Percentiles rank a stretch among this genome's conserved stretches.
phyloP scores from a whole-genome alignment of 2,113 vertebrate species.

The Engystomops pustulosus region DNA sequence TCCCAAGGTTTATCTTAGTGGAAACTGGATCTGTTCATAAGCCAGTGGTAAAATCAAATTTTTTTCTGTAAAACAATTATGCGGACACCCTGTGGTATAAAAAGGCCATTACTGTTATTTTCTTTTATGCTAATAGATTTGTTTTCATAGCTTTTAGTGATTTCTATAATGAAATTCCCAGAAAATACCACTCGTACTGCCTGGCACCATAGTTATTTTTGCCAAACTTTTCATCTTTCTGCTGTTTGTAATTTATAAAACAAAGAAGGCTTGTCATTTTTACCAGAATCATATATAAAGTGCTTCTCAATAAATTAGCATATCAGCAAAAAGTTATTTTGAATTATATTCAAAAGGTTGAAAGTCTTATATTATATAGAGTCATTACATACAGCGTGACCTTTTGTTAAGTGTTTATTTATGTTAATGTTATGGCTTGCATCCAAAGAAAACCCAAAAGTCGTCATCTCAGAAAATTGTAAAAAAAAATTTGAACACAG shows the following conservation, averaged over 20 bases:
- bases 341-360: too few relatives aligned
- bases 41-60: slow-evolving; percentile 4
- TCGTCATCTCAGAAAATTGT: too few relatives aligned
- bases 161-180: slow-evolving; percentile 32
- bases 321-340: too few relatives aligned
- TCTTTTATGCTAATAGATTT: slow-evolving; percentile 18
- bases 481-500: too few relatives aligned
- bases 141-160: slow-evolving; percentile 28
- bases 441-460: too few relatives aligned
- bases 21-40: slow-evolving; percentile 33
- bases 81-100: slow-evolving; percentile 16
- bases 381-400: too few relatives aligned
- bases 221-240: neutral
- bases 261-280: neutral
- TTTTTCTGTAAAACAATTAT: neutral
- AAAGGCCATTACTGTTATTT: slow-evolving; percentile 29
- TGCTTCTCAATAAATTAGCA: too few relatives aligned
- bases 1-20: slow-evolving; percentile 41
- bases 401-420: too few relatives aligned
- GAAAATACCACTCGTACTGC: neutral
- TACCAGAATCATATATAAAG: too few relatives aligned
- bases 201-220: neutral
- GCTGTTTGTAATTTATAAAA: neutral
- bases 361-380: too few relatives aligned
- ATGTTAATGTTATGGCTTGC: too few relatives aligned